Percentiles rank a stretch among this genome's conserved stretches.
Conservation (phyloP, 1,140 invertebrate genomes). For the Agrilus planipennis region DNA sequence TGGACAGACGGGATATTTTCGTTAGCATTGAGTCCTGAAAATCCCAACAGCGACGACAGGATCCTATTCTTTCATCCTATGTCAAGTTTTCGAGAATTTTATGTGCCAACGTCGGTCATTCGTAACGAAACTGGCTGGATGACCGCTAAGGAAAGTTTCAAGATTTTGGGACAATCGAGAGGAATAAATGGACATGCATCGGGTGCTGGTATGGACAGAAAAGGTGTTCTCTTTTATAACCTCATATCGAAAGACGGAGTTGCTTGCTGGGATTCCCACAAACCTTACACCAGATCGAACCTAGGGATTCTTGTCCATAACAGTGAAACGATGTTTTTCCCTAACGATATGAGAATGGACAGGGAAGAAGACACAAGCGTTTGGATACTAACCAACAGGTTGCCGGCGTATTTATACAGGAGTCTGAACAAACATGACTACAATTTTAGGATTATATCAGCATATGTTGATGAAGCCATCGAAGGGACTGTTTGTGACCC, state of each 20-base stretch:
- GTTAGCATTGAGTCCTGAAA: slow-evolving; percentile 50
- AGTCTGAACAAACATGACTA: slow-evolving; percentile 48
- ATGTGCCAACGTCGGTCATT: slow-evolving; percentile 51
- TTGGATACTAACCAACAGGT: slow-evolving; percentile 61
- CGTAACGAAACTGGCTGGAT: slow-evolving; percentile 43
- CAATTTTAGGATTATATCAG: slow-evolving; percentile 60
- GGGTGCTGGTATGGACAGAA: slow-evolving; percentile 52
- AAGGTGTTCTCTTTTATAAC: slow-evolving; percentile 61
- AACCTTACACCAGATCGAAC: slow-evolving; percentile 51
- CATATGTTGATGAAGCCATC: slow-evolving; percentile 46
- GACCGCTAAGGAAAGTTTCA: slow-evolving; percentile 44
- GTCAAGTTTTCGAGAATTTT: slow-evolving; percentile 65
- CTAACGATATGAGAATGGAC: slow-evolving; percentile 67
- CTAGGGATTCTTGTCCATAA: slow-evolving; percentile 47
- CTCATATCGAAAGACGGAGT: slow-evolving; percentile 59
- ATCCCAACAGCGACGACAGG: slow-evolving; percentile 39
- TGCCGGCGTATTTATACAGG: slow-evolving; percentile 62
- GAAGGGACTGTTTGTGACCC: slow-evolving; percentile 58
- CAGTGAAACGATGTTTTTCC: slow-evolving; percentile 52
- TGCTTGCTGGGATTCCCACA: slow-evolving; percentile 67
- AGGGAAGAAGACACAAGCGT: slow-evolving; percentile 51
- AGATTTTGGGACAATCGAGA: slow-evolving; percentile 48
- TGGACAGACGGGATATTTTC: slow-evolving; percentile 76
- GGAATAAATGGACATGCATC: slow-evolving; percentile 54
- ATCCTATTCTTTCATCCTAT: slow-evolving; percentile 66